Percentiles rank a stretch among this genome's conserved stretches.
Conservation (phyloP, 2,888 invertebrate species). For the Patella depressa region DNA sequence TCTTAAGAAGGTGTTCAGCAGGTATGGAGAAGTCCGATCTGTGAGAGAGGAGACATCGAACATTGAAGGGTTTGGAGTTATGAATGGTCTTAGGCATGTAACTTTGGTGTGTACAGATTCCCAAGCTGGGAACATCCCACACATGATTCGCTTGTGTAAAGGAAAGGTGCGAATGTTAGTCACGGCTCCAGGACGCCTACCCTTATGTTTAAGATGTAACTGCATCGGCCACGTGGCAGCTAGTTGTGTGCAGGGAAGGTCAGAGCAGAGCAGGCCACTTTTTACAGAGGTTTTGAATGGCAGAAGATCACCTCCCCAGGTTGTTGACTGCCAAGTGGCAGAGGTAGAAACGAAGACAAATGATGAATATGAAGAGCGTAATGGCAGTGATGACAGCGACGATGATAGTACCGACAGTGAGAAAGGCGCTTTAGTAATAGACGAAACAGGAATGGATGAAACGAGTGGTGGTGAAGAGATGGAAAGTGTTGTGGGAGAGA, state of each 20-base stretch:
- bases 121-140: neutral
- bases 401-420: too few species aligned
- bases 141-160: neutral
- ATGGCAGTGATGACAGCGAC: too few species aligned
- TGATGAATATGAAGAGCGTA: neutral
- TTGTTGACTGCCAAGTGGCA: neutral
- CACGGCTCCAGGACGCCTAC: neutral
- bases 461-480: too few species aligned
- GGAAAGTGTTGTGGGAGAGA: too few species aligned
- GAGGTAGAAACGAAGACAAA: neutral
- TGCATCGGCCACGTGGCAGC: neutral
- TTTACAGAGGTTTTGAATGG: too few species aligned
- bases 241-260: neutral
- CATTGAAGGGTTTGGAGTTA: neutral
- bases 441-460: too few species aligned
- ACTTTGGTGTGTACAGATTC: neutral
- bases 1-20: neutral
- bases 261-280: too few species aligned
- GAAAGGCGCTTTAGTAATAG: too few species aligned
- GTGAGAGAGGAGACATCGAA: neutral
- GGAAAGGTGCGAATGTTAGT: neutral
- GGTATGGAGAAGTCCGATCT: neutral
- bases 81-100: neutral
- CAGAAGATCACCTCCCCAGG: neutral
- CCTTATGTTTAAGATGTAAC: neutral